Base-by-base conservation (phyloP, 2,888 invertebrate genomes). In the Diarsia mendica region DNA sequence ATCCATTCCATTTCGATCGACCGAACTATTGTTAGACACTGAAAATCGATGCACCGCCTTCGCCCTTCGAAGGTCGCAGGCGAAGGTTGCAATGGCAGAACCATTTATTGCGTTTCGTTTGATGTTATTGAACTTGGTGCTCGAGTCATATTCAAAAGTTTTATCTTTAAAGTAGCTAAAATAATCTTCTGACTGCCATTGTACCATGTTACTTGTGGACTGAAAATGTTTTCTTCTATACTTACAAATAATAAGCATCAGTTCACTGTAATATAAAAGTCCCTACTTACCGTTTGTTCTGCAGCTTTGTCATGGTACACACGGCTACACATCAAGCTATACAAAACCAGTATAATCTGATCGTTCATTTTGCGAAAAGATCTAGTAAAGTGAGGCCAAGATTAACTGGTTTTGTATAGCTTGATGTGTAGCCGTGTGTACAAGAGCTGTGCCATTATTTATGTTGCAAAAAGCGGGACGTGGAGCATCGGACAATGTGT, bases 401-500 rank as follows among this genome's bases (percentile, higher is more conserved):
- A n/a, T n/a, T n/a, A n/a, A n/a, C n/a, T n/a, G n/a, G n/a, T n/a
- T n/a, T n/a, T n/a, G n/a, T n/a, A n/a, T n/a, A n/a, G n/a, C n/a
- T n/a, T n/a, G n/a, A n/a, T n/a, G n/a, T n/a, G n/a, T n/a, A n/a
- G n/a, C n/a, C n/a, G n/a, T n/a, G n/a, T n/a, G n/a, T n/a, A n/a
- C 69, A 66, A 77, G 77, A 79, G 76, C 77, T 74, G 68, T 79
- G 79, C 78, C 85, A 88, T 90, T 87, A 89, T 87, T 89, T 83
- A 84, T 73, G 75, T 81, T 81, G 83, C 77, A 89, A 88, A 90
- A 89, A 88, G 80, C 84, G 78, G 63, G 82, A 84, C 77, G 72
- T 71, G 75, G 64, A 83, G 85, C 81, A 83, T 80, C 63, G 82
- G 85, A 86, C 88, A 86, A 88, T 87, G 85, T 88, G 87, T 88